A percentile compares a stretch with the other conserved stretches of the same genome.
Conservation (phyloP, 2,113 vertebrate species). For the Myocastor coypus region DNA sequence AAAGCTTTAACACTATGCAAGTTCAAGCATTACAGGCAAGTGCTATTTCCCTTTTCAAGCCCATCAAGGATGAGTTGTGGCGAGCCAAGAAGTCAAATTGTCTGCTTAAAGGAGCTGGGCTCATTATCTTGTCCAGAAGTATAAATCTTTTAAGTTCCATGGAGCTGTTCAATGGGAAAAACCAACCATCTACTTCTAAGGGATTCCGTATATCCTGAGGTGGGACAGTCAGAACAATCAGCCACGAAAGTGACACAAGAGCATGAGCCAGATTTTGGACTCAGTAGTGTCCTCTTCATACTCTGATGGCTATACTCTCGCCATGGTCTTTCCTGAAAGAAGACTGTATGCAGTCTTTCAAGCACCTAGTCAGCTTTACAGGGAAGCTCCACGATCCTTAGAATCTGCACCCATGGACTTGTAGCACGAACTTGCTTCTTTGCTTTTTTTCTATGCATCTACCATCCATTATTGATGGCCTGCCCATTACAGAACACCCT, state of each 20-base stretch:
- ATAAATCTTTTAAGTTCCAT: conserved; percentile 58
- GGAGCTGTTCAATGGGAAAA: conserved; percentile 39
- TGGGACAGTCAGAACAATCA: background rate
- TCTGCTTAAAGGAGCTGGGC: conserved; percentile 67
- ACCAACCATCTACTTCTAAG: conserved; percentile 21
- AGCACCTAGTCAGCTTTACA: background rate
- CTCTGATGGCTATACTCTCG: background rate
- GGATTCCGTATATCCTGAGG: background rate
- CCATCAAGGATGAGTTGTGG: conserved; percentile 60
- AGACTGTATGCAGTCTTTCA: background rate
- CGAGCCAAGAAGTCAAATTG: conserved; percentile 65
- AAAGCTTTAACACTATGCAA: conserved; percentile 51
- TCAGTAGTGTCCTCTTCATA: background rate
- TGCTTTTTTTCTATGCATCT: conserved; percentile 4
- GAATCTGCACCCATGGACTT: background rate
- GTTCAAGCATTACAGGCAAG: conserved; percentile 55
- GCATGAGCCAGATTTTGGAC: background rate
- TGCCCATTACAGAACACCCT: background rate
- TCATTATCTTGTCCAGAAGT: conserved; percentile 63
- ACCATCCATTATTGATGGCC: background rate
- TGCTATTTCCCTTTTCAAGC: conserved; percentile 65
- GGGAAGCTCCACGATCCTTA: background rate
- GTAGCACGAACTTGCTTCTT: background rate
- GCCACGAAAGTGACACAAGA: background rate
- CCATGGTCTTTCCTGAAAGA: background rate